phyloP scores from a whole-genome alignment of 2,797 vertebrate species.

The Silurus lanzhouensis region DNA sequence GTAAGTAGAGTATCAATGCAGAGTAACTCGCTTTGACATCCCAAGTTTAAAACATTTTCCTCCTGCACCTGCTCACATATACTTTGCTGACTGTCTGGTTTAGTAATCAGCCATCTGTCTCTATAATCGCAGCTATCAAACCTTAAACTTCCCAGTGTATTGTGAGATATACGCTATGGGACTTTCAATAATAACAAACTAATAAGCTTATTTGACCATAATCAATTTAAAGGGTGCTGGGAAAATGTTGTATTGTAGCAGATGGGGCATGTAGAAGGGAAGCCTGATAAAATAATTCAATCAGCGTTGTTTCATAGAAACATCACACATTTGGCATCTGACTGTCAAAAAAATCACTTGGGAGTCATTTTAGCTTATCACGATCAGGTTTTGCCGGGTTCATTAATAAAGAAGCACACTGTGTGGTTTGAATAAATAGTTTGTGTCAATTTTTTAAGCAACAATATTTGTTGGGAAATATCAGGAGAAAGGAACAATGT shows the following conservation, averaged over 20 bases:
- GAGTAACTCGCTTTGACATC: not conserved
- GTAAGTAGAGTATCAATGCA: not conserved
- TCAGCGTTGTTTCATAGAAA: too few species aligned
- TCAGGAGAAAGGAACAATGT: not conserved
- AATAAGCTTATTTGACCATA: not conserved
- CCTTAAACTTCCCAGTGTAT: not conserved
- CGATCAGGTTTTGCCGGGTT: too few species aligned
- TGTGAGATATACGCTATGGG: not conserved
- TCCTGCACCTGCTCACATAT: not conserved
- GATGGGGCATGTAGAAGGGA: too few species aligned
- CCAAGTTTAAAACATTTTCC: not conserved
- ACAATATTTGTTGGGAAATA: not conserved
- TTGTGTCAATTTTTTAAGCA: not conserved
- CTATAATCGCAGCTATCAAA: not conserved
- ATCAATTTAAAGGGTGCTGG: too few species aligned
- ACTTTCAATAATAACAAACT: not conserved
- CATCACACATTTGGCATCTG: too few species aligned
- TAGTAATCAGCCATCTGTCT: not conserved
- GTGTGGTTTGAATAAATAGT: not conserved
- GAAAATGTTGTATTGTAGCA: too few species aligned
- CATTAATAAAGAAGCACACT: too few species aligned
- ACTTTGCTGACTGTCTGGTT: not conserved
- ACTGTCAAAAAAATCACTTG: too few species aligned
- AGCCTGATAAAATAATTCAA: too few species aligned
- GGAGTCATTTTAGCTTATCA: too few species aligned